Conservation (phyloP, 2,888 invertebrate genomes). For the Drosophila putrida region DNA sequence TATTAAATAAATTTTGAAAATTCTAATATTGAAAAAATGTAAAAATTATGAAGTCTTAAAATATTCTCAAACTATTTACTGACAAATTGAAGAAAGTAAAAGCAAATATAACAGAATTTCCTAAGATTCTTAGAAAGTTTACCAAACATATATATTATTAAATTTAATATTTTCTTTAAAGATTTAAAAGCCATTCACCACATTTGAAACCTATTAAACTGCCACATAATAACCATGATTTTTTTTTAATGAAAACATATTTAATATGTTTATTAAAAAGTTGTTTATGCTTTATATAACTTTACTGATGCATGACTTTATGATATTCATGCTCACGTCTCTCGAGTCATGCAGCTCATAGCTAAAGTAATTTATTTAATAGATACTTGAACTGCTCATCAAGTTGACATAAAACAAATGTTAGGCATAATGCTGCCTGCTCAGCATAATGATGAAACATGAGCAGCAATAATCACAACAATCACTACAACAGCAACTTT, state of each 20-base stretch:
- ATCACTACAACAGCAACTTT: conserved; percentile 46
- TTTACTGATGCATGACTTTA: conserved; percentile 37
- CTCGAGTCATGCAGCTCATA: conserved; percentile 20
- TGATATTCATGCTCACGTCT: conserved; percentile 52
- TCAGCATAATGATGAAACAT: conserved; percentile 62
- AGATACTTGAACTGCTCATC: conserved; percentile 71
- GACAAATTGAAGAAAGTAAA: no score
- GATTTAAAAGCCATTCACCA: no score
- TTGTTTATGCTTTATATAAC: conserved; percentile 7
- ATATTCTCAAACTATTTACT: no score
- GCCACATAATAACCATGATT: no score
- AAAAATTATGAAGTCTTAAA: no score
- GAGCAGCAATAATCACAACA: conserved; percentile 36
- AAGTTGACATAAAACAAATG: conserved; percentile 75
- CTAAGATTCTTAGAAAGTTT: no score
- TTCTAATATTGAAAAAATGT: no score
- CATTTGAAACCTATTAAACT: no score
- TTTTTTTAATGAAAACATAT: background rate
- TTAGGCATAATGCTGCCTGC: conserved; percentile 60
- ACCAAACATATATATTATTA: no score
- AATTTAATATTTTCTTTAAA: no score
- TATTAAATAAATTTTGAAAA: no score
- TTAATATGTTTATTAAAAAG: background rate
- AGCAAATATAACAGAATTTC: no score
- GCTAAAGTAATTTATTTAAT: conserved; percentile 65